Percentiles rank a stretch among this genome's conserved stretches.
Evolutionary conservation across 2,113 vertebrate species (phyloP).

Genomic region (Archilochus colubris): DNA sequence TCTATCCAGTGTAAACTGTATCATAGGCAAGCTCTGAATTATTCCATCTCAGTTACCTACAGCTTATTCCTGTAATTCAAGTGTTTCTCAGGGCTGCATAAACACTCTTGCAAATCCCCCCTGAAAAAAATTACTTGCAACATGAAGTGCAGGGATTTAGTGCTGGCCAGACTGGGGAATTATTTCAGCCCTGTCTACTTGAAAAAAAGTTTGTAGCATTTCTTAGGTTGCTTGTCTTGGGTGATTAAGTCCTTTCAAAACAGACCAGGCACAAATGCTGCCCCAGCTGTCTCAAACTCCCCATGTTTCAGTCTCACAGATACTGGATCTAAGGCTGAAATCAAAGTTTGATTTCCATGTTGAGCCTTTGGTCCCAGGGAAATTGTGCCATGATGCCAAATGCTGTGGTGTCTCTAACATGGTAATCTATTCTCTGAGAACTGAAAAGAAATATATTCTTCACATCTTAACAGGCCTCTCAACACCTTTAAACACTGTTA

Average conservation of each 20-base stretch:
- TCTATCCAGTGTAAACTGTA: background rate
- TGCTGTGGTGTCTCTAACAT: background rate
- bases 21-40: background rate
- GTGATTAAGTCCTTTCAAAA: conserved; percentile 6
- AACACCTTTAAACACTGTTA: background rate
- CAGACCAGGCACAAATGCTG: conserved; percentile 26
- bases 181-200: background rate
- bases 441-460: background rate
- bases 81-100: background rate
- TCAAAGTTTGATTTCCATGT: background rate
- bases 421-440: background rate
- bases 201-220: background rate
- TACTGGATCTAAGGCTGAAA: background rate
- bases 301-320: background rate
- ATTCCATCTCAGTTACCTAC: background rate
- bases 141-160: background rate
- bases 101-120: background rate
- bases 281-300: conserved; percentile 44
- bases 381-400: background rate
- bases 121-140: background rate
- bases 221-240: background rate
- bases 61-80: background rate
- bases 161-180: background rate
- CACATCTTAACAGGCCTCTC: background rate
- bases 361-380: conserved; percentile 1